Percentiles rank a stretch among this genome's conserved stretches.
These are phyloP conservation scores for Pomacea maculata DNA, from an alignment of 1,140 invertebrate genomes.

Conservation along the genomic window DNA sequence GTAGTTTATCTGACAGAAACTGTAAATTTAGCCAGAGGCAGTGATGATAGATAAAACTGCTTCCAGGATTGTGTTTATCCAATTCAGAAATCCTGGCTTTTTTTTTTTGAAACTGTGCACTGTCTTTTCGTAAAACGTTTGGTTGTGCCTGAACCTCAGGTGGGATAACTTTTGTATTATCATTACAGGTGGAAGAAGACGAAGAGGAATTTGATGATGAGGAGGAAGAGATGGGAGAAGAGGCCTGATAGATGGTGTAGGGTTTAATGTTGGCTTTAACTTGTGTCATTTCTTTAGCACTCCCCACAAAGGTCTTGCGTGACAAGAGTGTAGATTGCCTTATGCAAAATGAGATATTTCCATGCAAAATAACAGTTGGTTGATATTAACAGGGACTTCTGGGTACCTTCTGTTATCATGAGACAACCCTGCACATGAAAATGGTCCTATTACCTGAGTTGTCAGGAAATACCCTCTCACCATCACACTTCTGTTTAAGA, in stretches of 20 bases:
- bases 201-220: constrained; percentile 54
- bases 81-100: not conserved
- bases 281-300: not conserved
- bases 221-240: constrained; percentile 40
- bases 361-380: no score
- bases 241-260: not conserved
- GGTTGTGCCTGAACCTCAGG: not conserved
- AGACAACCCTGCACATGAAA: no score
- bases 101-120: not conserved
- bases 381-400: no score
- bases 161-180: constrained; percentile 3
- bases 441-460: no score
- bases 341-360: no score
- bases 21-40: not conserved
- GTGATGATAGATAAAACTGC: not conserved
- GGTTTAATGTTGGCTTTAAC: not conserved
- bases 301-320: no score
- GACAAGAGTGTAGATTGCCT: no score
- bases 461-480: no score
- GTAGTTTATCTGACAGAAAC: not conserved
- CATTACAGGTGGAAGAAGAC: constrained; percentile 55
- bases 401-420: no score
- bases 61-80: not conserved
- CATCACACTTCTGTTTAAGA: no score
- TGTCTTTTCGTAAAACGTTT: not conserved